Evolutionary conservation across 2,113 vertebrate species (phyloP), one percentile per base, ranked within the genome.

Genomic region (Eurypyga helias): DNA sequence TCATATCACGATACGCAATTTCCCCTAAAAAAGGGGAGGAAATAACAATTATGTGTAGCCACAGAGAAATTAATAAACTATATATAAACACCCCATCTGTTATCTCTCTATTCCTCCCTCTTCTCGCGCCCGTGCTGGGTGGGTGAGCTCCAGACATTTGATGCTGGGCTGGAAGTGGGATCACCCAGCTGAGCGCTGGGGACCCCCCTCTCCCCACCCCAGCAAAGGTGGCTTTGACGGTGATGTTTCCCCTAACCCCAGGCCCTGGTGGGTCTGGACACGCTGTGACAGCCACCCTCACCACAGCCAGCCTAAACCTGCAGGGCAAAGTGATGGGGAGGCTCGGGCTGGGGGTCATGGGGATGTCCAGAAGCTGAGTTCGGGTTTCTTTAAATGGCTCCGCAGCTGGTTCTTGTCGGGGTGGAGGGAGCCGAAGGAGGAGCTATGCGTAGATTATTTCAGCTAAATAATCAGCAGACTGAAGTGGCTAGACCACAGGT

Each of bases 381-480:
- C 4, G 9, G n/a, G 13, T 58, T 81, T 75, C 87, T 70, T 66
- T 70, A 81, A 87, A 73, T 24, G 25, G 7, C 14, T 76, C 6
- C 0, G 0, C 62, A 24, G 64, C 79, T 62, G 33, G 46, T 88
- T 61, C 45, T 48, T 67, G 13, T n/a, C 13, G 8, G 49, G 57
- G 26, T 0, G 2, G 69, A 81, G 13, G n/a, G 46, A 60, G 20
- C 9, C 1, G 3, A 60, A 94, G 38, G 38, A 75, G 87, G 84
- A 95, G 88, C 65, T 75, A 60, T 13, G 91, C 66, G 65, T 86
- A 93, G 87, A 76, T 97, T 82, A 93, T 94, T 97, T 91, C 49
- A 9, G 89, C 14, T 65, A 86, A 97, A 94, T 45, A 95, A 94
- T 71, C 89, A 96, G 51, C 58, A 94, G 89, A 78, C 76, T 82